A percentile compares a stretch with the other conserved stretches of the same genome.
These are phyloP conservation scores for Drosophila guanche DNA, from an alignment of 1,140 invertebrate species.

Conservation along the genomic window DNA sequence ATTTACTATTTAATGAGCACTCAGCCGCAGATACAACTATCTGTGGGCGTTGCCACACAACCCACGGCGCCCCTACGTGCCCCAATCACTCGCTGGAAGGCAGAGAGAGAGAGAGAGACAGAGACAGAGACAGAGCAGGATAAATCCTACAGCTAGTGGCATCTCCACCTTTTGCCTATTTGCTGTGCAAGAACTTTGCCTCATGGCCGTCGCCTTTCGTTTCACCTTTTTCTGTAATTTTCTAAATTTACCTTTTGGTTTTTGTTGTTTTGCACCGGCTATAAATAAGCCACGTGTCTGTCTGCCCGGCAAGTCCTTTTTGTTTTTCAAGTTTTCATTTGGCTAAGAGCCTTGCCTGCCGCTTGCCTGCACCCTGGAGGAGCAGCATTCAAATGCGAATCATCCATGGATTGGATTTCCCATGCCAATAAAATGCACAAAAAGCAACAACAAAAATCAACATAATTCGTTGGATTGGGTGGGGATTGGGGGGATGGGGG, in stretches of 20 bases:
- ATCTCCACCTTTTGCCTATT: no score
- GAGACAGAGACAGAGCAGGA: no score
- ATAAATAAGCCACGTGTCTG: conserved; percentile 52
- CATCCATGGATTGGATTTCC: conserved; percentile 29
- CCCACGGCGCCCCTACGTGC: conserved; percentile 26
- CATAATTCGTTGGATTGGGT: conserved; percentile 1
- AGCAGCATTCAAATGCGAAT: conserved; percentile 7
- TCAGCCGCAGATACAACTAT: conserved; percentile 42
- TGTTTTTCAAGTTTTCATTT: conserved; percentile 56
- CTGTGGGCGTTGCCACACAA: conserved; percentile 26
- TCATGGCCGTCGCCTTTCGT: conserved; percentile 24
- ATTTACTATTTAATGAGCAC: conserved; percentile 74
- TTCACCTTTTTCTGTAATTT: conserved; percentile 26
- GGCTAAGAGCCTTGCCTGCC: conserved; percentile 45
- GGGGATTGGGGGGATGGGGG: background rate
- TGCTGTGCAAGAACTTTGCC: conserved; percentile 9
- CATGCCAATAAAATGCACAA: conserved; percentile 20
- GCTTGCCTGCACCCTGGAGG: conserved; percentile 2
- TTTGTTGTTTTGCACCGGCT: conserved; percentile 20
- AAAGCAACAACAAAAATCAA: conserved; percentile 13
- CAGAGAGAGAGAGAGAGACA: background rate
- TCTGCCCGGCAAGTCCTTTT: conserved; percentile 31
- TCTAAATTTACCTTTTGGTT: conserved; percentile 48
- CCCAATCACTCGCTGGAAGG: conserved; percentile 23
- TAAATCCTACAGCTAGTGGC: no score